Percentiles rank a stretch among this genome's conserved stretches.
phyloP scores from a whole-genome alignment of 2,888 invertebrate species.

The Platycnemis pennipes region DNA sequence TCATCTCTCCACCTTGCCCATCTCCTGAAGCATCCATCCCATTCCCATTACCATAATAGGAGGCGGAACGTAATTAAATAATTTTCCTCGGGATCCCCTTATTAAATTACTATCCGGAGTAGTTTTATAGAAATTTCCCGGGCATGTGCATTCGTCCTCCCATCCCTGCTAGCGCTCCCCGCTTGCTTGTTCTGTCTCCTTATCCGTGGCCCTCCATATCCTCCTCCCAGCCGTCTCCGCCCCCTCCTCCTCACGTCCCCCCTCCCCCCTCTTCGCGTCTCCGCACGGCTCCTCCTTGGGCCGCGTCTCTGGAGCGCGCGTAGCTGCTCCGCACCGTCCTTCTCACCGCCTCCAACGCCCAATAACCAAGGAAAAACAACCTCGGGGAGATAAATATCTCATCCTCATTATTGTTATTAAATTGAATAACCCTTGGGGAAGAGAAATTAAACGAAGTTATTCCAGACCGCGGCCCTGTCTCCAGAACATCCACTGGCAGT shows the following conservation, averaged over 20 bases:
- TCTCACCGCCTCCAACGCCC: slow-evolving; percentile 8
- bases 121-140: slow-evolving; percentile 63
- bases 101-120: slow-evolving; percentile 51
- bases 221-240: not conserved
- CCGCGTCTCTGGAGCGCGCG: not conserved
- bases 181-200: not conserved
- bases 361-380: slow-evolving; percentile 64
- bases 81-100: slow-evolving; percentile 58
- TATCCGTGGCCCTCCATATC: not conserved
- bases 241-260: not conserved
- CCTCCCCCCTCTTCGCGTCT: not conserved
- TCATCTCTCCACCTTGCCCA: not conserved
- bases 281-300: not conserved
- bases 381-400: slow-evolving; percentile 68
- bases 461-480: slow-evolving; percentile 57
- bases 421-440: slow-evolving; percentile 64
- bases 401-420: slow-evolving; percentile 67
- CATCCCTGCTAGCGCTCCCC: not conserved
- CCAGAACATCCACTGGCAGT: slow-evolving; percentile 60
- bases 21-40: slow-evolving; percentile 48
- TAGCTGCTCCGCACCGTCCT: not conserved
- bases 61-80: slow-evolving; percentile 65
- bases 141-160: slow-evolving; percentile 56
- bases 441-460: slow-evolving; percentile 67
- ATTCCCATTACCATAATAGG: slow-evolving; percentile 67